phyloP scores from a whole-genome alignment of 2,113 vertebrate species.

The Phaethon lepturus region DNA sequence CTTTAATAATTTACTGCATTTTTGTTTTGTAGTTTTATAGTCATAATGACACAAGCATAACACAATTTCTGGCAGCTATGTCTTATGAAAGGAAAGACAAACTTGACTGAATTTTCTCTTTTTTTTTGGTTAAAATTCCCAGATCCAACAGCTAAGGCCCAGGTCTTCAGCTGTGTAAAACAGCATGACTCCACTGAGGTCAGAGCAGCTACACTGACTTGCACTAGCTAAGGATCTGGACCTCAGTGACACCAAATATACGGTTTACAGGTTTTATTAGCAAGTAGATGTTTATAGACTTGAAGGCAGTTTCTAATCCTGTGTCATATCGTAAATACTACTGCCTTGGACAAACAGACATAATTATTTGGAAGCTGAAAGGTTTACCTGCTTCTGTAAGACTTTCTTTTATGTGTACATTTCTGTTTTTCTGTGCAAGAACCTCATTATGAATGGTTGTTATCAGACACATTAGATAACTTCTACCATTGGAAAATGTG shows the following conservation, averaged over 20 bases:
- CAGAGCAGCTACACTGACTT: not conserved
- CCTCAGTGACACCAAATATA: not conserved
- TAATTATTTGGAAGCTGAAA: not conserved
- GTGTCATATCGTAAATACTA: conserved; percentile 36
- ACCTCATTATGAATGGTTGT: not conserved
- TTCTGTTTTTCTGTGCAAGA: not conserved
- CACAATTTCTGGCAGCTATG: conserved; percentile 22
- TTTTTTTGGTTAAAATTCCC: conserved; percentile 4
- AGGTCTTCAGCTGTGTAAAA: conserved; percentile 2
- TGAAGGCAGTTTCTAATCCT: conserved; percentile 9
- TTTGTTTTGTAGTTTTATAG: not conserved
- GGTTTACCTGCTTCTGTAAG: not conserved
- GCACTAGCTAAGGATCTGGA: not conserved
- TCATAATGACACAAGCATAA: not conserved
- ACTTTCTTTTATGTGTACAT: not conserved
- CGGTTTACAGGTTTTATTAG: conserved; percentile 11
- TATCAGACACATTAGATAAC: not conserved
- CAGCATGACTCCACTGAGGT: not conserved
- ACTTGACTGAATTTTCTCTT: not conserved
- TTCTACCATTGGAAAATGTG: not conserved
- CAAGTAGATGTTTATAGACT: conserved; percentile 33
- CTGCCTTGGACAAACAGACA: not conserved
- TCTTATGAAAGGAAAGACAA: not conserved
- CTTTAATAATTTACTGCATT: conserved; percentile 14
- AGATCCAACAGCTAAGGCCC: not conserved